Evolutionary conservation across 2,113 vertebrate species (phyloP), one percentile per base, ranked within the genome.

Genomic region (Nibea coibor): DNA sequence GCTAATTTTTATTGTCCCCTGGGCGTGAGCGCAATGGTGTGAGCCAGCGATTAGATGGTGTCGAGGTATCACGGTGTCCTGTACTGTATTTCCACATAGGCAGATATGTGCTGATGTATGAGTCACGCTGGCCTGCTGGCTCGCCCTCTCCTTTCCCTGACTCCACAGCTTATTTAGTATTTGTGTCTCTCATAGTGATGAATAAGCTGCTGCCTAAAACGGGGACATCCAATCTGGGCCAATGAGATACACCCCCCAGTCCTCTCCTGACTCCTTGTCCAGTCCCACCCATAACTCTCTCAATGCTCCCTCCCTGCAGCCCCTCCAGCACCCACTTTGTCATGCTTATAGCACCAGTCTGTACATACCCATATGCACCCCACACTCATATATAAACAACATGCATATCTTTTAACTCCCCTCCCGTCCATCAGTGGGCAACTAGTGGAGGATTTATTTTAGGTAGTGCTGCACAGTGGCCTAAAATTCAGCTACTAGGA

Each of bases 151-250:
- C 94, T 58, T 91, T 91, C 88, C 85, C 90, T 94, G 91, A 91
- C 82, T 93, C 85, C 81, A 94, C 89, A 93, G 93, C 87, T 87
- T 89, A 82, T 92, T 87, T 88, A 20, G 84, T 91, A 93, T 95
- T 94, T 94, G 93, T 75, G 86, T 93, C 88, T 91, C 87, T 81
- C 87, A 81, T 81, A 94, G 86, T 94, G 95, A 94, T 95, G 89
- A 95, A 92, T 90, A 90, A 87, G 84, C 78, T 90, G 79, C 91
- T 96, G 76, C 89, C 94, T 89, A 92, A 94, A 91, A 93, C 77
- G 91, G 89, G 73, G 82, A 48, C 0, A 81, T 15, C 90, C 43
- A 83, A 90, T 87, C 72, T 75, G 53, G 78, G 20, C 68, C 66
- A 71, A 64, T 61, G 57, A 58, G 14, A 51, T 54, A n/a, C 22